Base-by-base conservation (phyloP, 2,113 vertebrate species). In the Egretta garzetta region DNA sequence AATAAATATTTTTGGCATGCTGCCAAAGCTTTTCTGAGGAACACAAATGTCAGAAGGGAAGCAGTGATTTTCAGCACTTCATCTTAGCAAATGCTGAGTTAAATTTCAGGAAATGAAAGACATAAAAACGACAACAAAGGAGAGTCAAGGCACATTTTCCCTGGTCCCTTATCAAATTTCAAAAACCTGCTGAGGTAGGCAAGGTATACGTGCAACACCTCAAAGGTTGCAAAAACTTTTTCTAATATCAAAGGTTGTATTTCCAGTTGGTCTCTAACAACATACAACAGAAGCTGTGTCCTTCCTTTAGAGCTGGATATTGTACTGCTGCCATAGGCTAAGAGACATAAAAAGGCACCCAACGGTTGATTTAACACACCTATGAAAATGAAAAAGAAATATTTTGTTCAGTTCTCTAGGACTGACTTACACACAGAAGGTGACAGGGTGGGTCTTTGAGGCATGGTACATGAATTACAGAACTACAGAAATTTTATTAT, bases 341-440 rank as follows among this genome's bases (percentile, higher is more conserved):
- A 58, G 55, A 89, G 41, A 35, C 16, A 39, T 28, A n/a, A 85
- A 35, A 67, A n/a, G 7, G 14, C 2, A n/a, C 26, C 7, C 22
- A 49, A 23, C 0, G 0, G 6, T 62, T 70, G n/a, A 86, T 71
- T 27, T 59, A 66, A 58, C 1, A 0, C 7, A 41, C 2, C 5
- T 52, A 10, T 23, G 16, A 17, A 67, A 56, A 77, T 20, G 20
- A 22, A 26, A 4, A 4, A 43, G 14, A n/a, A 4, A 4, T 2
- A 15, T 43, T 89, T 73, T 14, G 21, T 67, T 71, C 21, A 32
- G 3, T 86, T 92, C 24, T 64, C 10, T 27, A 75, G 52, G 26
- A 56, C 52, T 84, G 33, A 67, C 22, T 14, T 30, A 53, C 3
- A 4, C 21, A 32, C 27, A 14, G 52, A 83, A 77, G 20, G 26